Conservation (phyloP, 2,113 vertebrate species). For the Corynorhinus townsendii region DNA sequence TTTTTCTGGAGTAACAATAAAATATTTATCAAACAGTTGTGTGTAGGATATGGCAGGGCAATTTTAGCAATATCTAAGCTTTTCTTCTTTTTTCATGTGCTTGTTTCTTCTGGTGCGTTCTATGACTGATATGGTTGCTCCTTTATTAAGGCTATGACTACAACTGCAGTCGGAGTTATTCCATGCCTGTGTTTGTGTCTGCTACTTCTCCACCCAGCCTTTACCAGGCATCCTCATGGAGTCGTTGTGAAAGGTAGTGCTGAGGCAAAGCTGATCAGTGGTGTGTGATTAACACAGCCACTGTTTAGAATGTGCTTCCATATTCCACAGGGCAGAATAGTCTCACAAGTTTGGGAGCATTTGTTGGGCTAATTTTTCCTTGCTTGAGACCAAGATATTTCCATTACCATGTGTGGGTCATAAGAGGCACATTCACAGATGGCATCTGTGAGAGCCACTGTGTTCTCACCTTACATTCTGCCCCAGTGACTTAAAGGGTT, state of each 20-base stretch:
- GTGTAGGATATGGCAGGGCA: constrained; percentile 52
- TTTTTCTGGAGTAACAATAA: constrained; percentile 82
- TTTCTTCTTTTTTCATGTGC: constrained; percentile 5
- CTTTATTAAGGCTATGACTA: background rate
- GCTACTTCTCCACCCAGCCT: background rate
- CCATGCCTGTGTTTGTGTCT: too few relatives aligned
- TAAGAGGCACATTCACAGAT: background rate
- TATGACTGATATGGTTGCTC: background rate
- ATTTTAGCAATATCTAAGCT: constrained; percentile 50
- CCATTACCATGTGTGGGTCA: background rate
- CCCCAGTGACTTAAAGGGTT: background rate
- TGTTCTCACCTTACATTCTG: background rate
- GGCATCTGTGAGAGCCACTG: background rate
- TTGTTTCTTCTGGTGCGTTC: constrained; percentile 35
- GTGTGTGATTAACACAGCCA: background rate
- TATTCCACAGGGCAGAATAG: background rate
- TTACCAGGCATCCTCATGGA: background rate
- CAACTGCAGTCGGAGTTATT: background rate
- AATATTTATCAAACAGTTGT: constrained; percentile 79
- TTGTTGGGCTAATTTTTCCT: background rate
- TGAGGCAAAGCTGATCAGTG: background rate
- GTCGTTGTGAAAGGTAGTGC: background rate
- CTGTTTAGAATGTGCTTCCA: background rate
- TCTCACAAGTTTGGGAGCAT: background rate
- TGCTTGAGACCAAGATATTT: background rate